These are phyloP conservation scores for Bhutanitis thaidina DNA, from an alignment of 2,888 invertebrate genomes.

Conservation along the genomic window DNA sequence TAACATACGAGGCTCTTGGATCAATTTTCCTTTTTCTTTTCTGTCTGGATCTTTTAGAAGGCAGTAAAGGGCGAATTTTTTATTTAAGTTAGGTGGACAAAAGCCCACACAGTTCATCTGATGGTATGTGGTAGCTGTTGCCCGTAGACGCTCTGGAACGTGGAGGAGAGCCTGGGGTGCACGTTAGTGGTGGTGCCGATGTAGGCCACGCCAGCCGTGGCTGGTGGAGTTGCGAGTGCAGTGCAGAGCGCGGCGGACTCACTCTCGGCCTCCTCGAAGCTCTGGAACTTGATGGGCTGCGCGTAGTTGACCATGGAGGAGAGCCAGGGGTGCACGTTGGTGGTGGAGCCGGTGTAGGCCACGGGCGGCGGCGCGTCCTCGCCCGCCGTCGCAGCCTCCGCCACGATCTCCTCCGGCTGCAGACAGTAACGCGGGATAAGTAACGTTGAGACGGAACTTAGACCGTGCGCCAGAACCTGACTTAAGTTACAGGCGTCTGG, in stretches of 20 bases:
- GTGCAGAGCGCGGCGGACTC: conserved; percentile 41
- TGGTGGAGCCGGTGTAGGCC: conserved; percentile 97
- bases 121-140: no score
- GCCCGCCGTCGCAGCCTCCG: conserved; percentile 80
- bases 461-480: no score
- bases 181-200: conserved; percentile 99
- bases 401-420: conserved; percentile 75
- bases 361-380: conserved; percentile 83
- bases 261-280: conserved; percentile 98
- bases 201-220: conserved; percentile 91
- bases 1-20: no score
- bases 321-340: conserved; percentile 99
- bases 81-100: no score
- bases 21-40: no score
- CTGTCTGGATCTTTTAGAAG: no score
- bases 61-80: no score
- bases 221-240: no score
- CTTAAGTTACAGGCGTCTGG: no score
- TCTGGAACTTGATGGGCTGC: conserved; percentile 99
- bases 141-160: conserved; percentile 99
- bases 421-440: neutral
- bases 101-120: no score
- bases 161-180: conserved; percentile 98
- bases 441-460: no score
- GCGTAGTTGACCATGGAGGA: conserved; percentile 99